A percentile compares a stretch with the other conserved stretches of the same genome.
phyloP scores from a whole-genome alignment of 2,888 invertebrate genomes.

The Aphelenchoides bicaudatus region DNA sequence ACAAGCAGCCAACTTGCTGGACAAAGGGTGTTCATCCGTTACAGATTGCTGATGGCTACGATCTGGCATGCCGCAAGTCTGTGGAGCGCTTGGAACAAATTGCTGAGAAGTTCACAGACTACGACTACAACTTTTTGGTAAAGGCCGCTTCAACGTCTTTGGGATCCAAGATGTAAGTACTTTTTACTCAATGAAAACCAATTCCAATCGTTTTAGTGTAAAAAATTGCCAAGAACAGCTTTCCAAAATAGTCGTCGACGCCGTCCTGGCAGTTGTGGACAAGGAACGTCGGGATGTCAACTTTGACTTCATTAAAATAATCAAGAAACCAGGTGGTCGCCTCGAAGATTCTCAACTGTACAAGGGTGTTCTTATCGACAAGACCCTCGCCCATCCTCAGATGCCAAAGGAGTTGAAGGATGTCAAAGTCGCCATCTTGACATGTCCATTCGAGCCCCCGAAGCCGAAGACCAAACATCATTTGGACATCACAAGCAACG shows the following conservation, averaged over 20 bases:
- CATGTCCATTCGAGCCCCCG: slow-evolving; percentile 98
- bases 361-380: slow-evolving; percentile 92
- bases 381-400: slow-evolving; percentile 84
- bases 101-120: slow-evolving; percentile 82
- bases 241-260: slow-evolving; percentile 97
- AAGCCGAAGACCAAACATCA: slow-evolving; percentile 99
- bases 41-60: slow-evolving; percentile 95
- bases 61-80: slow-evolving; percentile 83
- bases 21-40: slow-evolving; percentile 98
- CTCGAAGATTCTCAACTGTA: slow-evolving; percentile 95
- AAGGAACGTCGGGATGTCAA: slow-evolving; percentile 89
- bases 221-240: slow-evolving; percentile 93
- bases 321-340: slow-evolving; percentile 91
- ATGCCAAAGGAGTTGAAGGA: slow-evolving; percentile 81
- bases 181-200: not conserved
- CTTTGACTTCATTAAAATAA: slow-evolving; percentile 97
- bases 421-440: slow-evolving; percentile 91
- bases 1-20: slow-evolving; percentile 84
- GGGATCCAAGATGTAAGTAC: slow-evolving; percentile 82
- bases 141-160: slow-evolving; percentile 95
- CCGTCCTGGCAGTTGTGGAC: slow-evolving; percentile 91
- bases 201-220: slow-evolving; percentile 70
- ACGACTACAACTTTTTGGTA: slow-evolving; percentile 79
- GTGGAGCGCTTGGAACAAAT: slow-evolving; percentile 72
- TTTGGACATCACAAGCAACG: slow-evolving; percentile 90